Conservation (phyloP, 2,888 invertebrate species). For the Netelia inedita region DNA sequence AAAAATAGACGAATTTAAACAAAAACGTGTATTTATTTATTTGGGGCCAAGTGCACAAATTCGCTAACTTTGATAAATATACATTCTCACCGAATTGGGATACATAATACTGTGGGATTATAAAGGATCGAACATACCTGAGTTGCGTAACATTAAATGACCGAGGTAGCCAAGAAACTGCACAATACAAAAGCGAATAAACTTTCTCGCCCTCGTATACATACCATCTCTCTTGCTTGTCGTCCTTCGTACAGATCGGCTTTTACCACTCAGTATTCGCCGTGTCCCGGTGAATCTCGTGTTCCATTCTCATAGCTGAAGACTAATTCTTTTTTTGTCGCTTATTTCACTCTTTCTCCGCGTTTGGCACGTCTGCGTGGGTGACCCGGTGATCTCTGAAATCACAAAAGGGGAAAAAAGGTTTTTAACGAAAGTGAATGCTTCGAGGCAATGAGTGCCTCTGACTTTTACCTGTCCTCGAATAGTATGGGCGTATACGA, state of each 20-base stretch:
- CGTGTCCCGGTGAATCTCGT: conserved; percentile 26
- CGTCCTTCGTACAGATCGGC: conserved; percentile 45
- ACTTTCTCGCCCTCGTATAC: conserved; percentile 64
- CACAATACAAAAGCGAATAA: conserved; percentile 65
- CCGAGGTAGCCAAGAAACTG: conserved; percentile 56
- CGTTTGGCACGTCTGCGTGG: conserved; percentile 51
- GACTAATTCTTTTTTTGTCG: conserved; percentile 45
- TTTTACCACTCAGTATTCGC: conserved; percentile 50
- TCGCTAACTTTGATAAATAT: conserved; percentile 1
- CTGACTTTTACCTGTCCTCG: conserved; percentile 35
- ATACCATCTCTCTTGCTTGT: not conserved
- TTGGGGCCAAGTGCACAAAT: not conserved
- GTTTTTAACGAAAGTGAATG: conserved; percentile 62
- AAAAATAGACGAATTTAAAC: too few species aligned
- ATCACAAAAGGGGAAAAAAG: not conserved
- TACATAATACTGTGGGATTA: conserved; percentile 47
- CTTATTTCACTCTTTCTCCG: conserved; percentile 44
- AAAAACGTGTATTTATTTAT: not conserved
- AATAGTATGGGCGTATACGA: conserved; percentile 16
- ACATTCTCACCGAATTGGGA: conserved; percentile 26
- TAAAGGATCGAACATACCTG: conserved; percentile 29
- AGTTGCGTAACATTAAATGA: conserved; percentile 56
- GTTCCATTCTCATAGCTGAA: conserved; percentile 50
- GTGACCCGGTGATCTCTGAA: conserved; percentile 37
- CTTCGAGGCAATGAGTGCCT: conserved; percentile 8